Conservation (phyloP, 2,888 invertebrate genomes). For the Noctua pronuba region DNA sequence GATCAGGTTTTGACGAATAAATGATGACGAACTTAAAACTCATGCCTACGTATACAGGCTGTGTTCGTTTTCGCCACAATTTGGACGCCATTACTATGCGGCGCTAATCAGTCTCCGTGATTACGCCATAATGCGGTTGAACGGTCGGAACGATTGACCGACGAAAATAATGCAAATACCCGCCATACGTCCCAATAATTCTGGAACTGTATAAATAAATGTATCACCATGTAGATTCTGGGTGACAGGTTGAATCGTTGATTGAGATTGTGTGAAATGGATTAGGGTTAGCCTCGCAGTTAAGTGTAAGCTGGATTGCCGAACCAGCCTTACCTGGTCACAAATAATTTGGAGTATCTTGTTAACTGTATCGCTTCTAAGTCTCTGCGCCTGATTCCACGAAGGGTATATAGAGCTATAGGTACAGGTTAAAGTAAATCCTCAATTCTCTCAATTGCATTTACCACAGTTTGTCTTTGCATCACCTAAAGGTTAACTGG, state of each 20-base stretch:
- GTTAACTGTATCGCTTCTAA: neutral
- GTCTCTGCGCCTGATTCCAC: neutral
- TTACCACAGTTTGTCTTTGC: neutral
- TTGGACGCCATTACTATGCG: constrained; percentile 77
- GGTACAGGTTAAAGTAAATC: neutral
- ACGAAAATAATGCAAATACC: constrained; percentile 81
- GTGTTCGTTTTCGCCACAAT: constrained; percentile 67
- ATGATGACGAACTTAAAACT: constrained; percentile 43
- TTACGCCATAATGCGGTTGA: constrained; percentile 84
- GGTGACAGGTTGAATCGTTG: constrained; percentile 1
- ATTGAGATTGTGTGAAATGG: constrained; percentile 23
- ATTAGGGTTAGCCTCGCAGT: constrained; percentile 1
- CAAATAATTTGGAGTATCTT: neutral
- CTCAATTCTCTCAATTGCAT: neutral
- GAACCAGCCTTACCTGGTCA: neutral
- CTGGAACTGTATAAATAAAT: constrained; percentile 50
- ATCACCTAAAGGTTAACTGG: neutral
- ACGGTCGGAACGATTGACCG: constrained; percentile 66
- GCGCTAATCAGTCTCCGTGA: constrained; percentile 85
- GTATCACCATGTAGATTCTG: constrained; percentile 35
- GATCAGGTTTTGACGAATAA: neutral
- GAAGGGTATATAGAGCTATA: no score
- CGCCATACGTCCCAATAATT: constrained; percentile 57
- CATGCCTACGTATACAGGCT: constrained; percentile 10
- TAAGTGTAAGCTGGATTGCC: neutral